Evolutionary conservation across 2,888 invertebrate genomes (phyloP), one percentile per base, ranked within the genome.

Genomic region (Selenia dentaria): DNA sequence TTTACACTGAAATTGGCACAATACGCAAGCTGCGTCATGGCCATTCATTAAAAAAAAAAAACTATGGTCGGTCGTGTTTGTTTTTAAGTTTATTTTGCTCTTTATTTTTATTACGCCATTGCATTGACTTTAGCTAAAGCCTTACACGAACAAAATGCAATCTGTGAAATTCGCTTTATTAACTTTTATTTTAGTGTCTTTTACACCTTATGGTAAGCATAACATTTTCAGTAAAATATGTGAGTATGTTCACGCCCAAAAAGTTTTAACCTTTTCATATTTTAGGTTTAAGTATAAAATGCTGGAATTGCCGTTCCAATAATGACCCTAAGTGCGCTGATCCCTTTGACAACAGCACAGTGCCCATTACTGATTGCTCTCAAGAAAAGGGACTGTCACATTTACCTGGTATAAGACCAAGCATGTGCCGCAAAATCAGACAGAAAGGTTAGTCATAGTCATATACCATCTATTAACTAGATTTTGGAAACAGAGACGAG

Each of bases 241-340:
- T n/a, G n/a, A n/a, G n/a, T n/a, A n/a, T 2, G 43, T 39, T 46
- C 31, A 46, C 46, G 46, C 46, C 46, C 46, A 22, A 25, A 25
- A 9, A 26, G 26, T 22, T 26, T 22, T 11, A 24, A 8, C 4
- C 16, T 16, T 16, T 2, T 16, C 4, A 3, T 4, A 16, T 85
- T 86, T 44, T 72, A 95, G 95, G 91, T 54, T 74, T 84, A 34
- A 89, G 93, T 44, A 95, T 96, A 33, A 97, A 97, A 90, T 98
- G 98, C 71, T 98, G 97, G 97, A 95, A 94, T 38, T 98, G 98
- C 69, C 94, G 97, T 54, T 97, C 97, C 0, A 96, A 95, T 69
- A 94, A 93, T 42, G 97, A 98, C 82, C 96, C 97, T 0, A 96
- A 97, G 86, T 98, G 98, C 73, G 94, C 95, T 0, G 97, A 98